A percentile compares a stretch with the other conserved stretches of the same genome.
Conservation (phyloP, 1,140 invertebrate genomes). For the Trichoplusia ni region DNA sequence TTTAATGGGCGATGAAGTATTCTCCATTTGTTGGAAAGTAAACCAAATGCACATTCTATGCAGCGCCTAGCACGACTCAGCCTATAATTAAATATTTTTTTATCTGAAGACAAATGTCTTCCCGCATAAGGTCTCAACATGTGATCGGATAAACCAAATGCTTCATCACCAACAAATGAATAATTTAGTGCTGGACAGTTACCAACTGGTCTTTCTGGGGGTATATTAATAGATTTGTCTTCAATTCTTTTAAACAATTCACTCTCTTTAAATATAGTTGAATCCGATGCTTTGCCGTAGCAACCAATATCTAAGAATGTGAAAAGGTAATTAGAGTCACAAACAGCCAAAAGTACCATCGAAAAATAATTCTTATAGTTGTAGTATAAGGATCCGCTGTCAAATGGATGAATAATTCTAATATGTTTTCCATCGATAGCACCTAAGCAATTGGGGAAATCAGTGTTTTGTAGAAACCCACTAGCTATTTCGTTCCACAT, state of each 20-base stretch:
- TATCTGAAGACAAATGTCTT: not conserved
- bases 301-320: not conserved
- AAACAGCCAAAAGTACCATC: not conserved
- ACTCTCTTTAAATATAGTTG: not conserved
- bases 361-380: constrained; percentile 15
- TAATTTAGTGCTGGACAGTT: not conserved
- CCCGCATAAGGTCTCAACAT: constrained; percentile 6
- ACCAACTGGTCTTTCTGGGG: not conserved
- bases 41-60: constrained; percentile 44
- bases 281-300: not conserved
- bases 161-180: not conserved
- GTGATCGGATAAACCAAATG: not conserved
- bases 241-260: not conserved
- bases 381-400: not conserved
- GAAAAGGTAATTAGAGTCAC: not conserved
- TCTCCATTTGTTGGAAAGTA: constrained; percentile 59
- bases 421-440: constrained; percentile 9
- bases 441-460: constrained; percentile 6
- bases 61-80: constrained; percentile 16
- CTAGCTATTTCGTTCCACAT: constrained; percentile 1
- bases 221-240: not conserved
- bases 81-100: constrained; percentile 6
- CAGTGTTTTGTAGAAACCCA: not conserved
- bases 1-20: constrained; percentile 61
- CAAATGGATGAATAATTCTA: not conserved